Evolutionary conservation across 2,113 vertebrate genomes (phyloP).

Genomic region (Urocynchramus pylzowi): DNA sequence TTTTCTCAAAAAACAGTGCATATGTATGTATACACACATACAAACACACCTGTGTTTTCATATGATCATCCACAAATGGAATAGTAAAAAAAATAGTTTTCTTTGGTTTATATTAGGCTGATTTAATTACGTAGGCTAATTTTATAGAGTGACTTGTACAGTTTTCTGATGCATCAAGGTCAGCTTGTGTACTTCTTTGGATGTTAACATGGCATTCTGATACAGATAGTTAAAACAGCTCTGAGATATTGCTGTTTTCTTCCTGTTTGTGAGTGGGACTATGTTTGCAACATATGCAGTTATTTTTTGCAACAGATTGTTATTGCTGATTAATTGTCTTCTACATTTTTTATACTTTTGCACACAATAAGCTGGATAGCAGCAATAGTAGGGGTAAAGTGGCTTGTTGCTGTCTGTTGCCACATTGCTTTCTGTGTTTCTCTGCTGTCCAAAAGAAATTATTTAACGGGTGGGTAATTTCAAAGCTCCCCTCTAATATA

Average conservation of each 20-base stretch:
- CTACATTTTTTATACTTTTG: background rate
- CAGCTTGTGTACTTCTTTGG: background rate
- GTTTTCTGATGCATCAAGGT: background rate
- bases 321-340: background rate
- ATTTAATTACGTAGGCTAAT: background rate
- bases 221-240: background rate
- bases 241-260: background rate
- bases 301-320: background rate
- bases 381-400: background rate
- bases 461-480: background rate
- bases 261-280: background rate
- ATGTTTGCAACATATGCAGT: background rate
- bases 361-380: background rate
- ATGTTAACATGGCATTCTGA: background rate
- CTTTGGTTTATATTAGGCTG: background rate
- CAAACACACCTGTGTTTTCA: background rate
- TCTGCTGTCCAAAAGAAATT: background rate
- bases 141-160: background rate
- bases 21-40: accelerated
- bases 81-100: background rate
- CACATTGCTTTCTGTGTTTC: background rate
- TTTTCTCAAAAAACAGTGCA: background rate
- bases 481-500: background rate
- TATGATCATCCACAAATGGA: background rate
- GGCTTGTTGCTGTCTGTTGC: background rate